Conservation (phyloP, 2,113 vertebrate species). For the Pelusios castaneus region DNA sequence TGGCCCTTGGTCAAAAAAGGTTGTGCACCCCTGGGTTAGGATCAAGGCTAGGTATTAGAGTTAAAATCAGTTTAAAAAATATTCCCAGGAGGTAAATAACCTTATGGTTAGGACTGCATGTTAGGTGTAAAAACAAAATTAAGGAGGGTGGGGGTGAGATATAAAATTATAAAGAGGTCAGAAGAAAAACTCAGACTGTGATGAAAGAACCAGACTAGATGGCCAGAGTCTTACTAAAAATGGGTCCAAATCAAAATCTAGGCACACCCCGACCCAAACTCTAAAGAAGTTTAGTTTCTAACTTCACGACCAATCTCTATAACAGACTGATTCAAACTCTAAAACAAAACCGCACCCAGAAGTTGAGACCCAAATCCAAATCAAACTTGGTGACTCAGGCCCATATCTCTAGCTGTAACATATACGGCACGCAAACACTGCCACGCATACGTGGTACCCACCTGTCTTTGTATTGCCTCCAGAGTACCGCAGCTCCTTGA, state of each 20-base stretch:
- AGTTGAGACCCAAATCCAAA: neutral
- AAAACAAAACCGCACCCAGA: rapidly evolving
- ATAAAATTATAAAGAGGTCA: neutral
- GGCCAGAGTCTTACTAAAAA: neutral
- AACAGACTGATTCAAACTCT: neutral
- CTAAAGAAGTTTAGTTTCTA: neutral
- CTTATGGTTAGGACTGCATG: neutral
- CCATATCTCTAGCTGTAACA: neutral
- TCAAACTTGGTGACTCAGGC: neutral
- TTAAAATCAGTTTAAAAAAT: neutral
- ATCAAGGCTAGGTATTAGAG: neutral
- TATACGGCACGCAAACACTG: neutral
- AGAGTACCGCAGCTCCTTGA: constrained; percentile 78
- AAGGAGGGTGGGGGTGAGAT: neutral
- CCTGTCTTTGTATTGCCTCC: constrained; percentile 92
- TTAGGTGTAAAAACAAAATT: neutral
- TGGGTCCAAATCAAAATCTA: neutral
- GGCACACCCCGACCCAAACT: rapidly evolving
- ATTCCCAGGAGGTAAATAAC: neutral
- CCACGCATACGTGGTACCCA: neutral
- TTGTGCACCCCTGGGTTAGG: too few relatives aligned
- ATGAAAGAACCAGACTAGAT: neutral
- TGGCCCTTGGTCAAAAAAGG: too few relatives aligned
- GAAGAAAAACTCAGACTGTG: rapidly evolving
- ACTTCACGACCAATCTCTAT: neutral